Percentiles rank a stretch among this genome's conserved stretches.
Evolutionary conservation across 1,140 invertebrate species (phyloP).

Genomic region (Drosophila athabasca): DNA sequence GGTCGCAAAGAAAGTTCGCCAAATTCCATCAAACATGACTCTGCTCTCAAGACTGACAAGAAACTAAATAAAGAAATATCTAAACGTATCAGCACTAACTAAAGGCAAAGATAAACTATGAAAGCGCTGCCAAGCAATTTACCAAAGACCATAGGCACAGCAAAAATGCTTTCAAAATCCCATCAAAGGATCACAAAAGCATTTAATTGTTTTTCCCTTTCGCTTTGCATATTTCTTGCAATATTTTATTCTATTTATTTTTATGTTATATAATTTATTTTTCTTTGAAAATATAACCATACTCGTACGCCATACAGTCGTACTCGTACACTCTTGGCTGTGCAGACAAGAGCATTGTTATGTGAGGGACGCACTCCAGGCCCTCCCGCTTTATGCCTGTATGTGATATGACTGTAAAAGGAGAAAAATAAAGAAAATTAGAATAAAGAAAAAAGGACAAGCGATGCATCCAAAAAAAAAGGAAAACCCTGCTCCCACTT

Average conservation of each 20-base stretch:
- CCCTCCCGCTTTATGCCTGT: not conserved
- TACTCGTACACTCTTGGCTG: not conserved
- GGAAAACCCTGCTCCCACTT: slow-evolving; percentile 1
- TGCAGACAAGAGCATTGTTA: slow-evolving; percentile 40
- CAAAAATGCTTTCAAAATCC: slow-evolving; percentile 26
- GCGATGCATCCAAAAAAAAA: slow-evolving; percentile 21
- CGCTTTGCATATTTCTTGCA: slow-evolving; percentile 1
- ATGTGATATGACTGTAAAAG: slow-evolving; percentile 42
- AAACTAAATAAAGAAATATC: not conserved
- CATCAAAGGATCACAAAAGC: slow-evolving; percentile 37
- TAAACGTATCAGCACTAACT: not conserved
- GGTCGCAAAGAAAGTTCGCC: too few relatives aligned
- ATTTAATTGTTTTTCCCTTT: slow-evolving; percentile 40
- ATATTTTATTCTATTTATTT: slow-evolving; percentile 11
- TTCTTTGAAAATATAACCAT: slow-evolving; percentile 34
- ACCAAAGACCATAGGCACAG: not conserved
- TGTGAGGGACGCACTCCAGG: slow-evolving; percentile 28
- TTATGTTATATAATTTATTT: slow-evolving; percentile 22
- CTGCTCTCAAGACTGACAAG: too few relatives aligned
- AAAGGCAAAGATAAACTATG: not conserved
- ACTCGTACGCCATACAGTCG: not conserved
- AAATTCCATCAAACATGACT: too few relatives aligned
- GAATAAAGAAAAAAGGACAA: slow-evolving; percentile 10
- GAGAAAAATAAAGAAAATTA: not conserved
- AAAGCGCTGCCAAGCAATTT: slow-evolving; percentile 7